Base-by-base conservation (phyloP, 2,888 invertebrate genomes). In the Venusia cambrica region DNA sequence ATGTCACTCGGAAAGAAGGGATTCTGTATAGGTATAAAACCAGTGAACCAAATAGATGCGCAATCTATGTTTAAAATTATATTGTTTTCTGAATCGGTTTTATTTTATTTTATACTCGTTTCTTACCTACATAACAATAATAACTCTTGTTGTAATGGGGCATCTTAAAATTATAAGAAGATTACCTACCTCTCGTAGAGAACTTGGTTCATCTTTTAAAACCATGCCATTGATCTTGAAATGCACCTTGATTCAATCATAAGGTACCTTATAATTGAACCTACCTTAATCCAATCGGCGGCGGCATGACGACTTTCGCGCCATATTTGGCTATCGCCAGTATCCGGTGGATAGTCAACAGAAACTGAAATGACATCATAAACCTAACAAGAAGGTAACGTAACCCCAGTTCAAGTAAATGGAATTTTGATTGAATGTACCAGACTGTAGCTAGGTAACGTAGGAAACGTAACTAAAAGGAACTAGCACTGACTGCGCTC, bases 341-440 rank as follows among this genome's bases (percentile, higher is more conserved):
- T 9, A 18, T 19, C 26, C 10, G 12, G 28, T 13, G 55, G 19
- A 30, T 38, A 35, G 13, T 46, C 29, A 27, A 43, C 27, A 41
- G 25, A 49, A 32, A 40, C 32, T 19, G 18, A 38, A 48, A 45
- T 66, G 63, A 66, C 55, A 57, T 64, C 61, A 64, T 55, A n/a
- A n/a, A n/a, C 42, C 33, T 29, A n/a, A 9, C 17, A 5, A 22
- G 27, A 18, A 17, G 15, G 19, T 28, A 24, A 32, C 16, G 19
- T 28, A 24, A 32, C 38, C 16, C 5, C 7, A 20, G 15, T 22
- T 21, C 4, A 13, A 22, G 22, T 17, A 13, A 17, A 18, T 14
- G 7, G 22, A 18, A 6, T 14, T 0, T 2, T n/a, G n/a, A n/a
- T n/a, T n/a, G n/a, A n/a, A n/a, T n/a, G n/a, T n/a, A n/a, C n/a